phyloP scores from a whole-genome alignment of 2,797 vertebrate genomes.

The Staurois parvus region DNA sequence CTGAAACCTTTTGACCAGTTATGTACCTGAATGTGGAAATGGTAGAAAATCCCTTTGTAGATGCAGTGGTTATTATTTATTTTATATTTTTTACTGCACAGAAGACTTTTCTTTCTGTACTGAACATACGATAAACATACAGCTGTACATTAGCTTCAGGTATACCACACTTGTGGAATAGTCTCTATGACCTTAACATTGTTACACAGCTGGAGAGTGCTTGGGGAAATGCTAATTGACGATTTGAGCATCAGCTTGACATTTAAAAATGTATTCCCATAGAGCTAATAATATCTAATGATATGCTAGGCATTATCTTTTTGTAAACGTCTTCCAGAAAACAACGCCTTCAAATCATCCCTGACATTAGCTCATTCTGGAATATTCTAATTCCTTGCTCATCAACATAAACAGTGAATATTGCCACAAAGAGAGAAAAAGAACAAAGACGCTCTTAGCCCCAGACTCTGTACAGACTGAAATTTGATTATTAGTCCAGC shows the following conservation, averaged over 20 bases:
- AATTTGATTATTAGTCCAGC: not conserved
- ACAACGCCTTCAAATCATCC: constrained; percentile 66
- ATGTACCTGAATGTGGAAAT: too few relatives aligned
- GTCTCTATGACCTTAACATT: not conserved
- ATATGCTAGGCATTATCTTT: constrained; percentile 65
- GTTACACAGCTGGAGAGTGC: constrained; percentile 28
- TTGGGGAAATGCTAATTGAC: constrained; percentile 38
- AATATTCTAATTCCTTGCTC: constrained; percentile 28
- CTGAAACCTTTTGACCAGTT: not conserved
- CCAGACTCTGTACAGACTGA: not conserved
- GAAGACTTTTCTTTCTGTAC: not conserved
- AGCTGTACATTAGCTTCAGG: not conserved
- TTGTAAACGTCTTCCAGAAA: constrained; percentile 66
- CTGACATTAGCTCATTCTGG: constrained; percentile 33
- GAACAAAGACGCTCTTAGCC: not conserved
- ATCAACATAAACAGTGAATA: constrained; percentile 14
- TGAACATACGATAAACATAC: not conserved
- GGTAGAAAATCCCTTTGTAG: not conserved
- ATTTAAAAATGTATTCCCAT: constrained; percentile 53
- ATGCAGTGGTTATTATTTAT: not conserved
- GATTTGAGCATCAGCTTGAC: constrained; percentile 49
- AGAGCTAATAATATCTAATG: constrained; percentile 66
- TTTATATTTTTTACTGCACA: not conserved
- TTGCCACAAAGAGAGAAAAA: not conserved
- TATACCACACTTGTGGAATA: not conserved